Evolutionary conservation across 2,888 invertebrate species (phyloP), one percentile per base, ranked within the genome.

Genomic region (Ryuthela nishihirai): DNA sequence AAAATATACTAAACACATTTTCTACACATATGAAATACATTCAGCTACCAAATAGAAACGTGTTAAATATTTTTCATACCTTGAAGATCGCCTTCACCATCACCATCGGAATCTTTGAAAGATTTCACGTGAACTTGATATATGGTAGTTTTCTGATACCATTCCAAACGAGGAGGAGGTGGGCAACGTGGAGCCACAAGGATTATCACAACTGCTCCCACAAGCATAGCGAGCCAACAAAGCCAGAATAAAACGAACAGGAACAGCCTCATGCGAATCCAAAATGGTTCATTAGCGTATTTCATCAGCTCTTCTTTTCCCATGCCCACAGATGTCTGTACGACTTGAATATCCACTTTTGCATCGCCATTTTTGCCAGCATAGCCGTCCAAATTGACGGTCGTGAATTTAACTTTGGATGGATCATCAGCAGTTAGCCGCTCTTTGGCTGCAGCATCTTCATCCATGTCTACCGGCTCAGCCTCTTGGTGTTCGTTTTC

Each of bases 281-380:
- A 99, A 76, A 94, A 95, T 36, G 98, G 98, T 76, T 98, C 95
- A 70, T 92, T 90, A 0, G 93, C 91, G 74, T 88, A 98, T 75
- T 89, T 87, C 84, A 95, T 84, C 61, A 99, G 78, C 74, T 99
- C 98, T 70, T 98, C 95, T 75, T 98, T 99, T 9, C 88, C 87
- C 79, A 98, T 83, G 0, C 95, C 95, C 44, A 88, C 85, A 82
- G 73, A 2, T 76, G 72, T 29, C 29, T 7, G 63, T 78, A 77
- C 86, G 24, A 69, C 81, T 67, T 86, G 86, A 49, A 91, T 85
- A 71, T 89, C 87, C 61, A 91, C 84, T 76, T 89, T 90, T 1
- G 90, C 87, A 73, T 90, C 89, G 2, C 90, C 90, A 79, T 91
- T 91, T 72, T 85, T 81, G 15, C 15, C 43, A 23, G 50, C 61